Conservation (phyloP, 2,888 invertebrate genomes). For the Petrophora chlorosata region DNA sequence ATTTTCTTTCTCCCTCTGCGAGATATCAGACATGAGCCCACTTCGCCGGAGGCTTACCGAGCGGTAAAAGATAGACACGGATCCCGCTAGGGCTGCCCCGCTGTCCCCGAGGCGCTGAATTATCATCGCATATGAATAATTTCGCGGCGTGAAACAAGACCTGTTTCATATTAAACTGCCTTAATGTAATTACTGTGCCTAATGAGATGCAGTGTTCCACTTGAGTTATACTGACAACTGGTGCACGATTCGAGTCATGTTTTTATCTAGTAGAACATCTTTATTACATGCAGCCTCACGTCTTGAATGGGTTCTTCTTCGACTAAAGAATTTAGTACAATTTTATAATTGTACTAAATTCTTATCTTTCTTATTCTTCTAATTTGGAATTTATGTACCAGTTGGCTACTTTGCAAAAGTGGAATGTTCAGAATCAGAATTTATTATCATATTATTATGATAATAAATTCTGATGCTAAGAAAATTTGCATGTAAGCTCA, state of each 20-base stretch:
- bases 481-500: no score
- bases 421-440: no score
- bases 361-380: no score
- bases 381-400: no score
- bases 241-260: slow-evolving; percentile 7
- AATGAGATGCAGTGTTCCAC: slow-evolving; percentile 49
- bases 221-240: slow-evolving; percentile 19
- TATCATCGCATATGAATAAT: slow-evolving; percentile 63
- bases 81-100: slow-evolving; percentile 69
- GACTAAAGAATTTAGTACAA: no score
- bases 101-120: slow-evolving; percentile 61
- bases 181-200: slow-evolving; percentile 57
- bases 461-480: no score
- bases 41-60: slow-evolving; percentile 76
- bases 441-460: no score
- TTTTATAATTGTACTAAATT: no score
- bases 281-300: background rate
- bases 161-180: slow-evolving; percentile 57
- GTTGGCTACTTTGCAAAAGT: no score
- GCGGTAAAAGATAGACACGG: slow-evolving; percentile 81
- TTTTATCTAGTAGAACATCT: slow-evolving; percentile 5
- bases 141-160: slow-evolving; percentile 59
- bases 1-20: slow-evolving; percentile 62
- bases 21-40: slow-evolving; percentile 71
- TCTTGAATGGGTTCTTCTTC: no score